Conservation (phyloP, 2,888 invertebrate genomes). For the Lasioglossum calceatum region DNA sequence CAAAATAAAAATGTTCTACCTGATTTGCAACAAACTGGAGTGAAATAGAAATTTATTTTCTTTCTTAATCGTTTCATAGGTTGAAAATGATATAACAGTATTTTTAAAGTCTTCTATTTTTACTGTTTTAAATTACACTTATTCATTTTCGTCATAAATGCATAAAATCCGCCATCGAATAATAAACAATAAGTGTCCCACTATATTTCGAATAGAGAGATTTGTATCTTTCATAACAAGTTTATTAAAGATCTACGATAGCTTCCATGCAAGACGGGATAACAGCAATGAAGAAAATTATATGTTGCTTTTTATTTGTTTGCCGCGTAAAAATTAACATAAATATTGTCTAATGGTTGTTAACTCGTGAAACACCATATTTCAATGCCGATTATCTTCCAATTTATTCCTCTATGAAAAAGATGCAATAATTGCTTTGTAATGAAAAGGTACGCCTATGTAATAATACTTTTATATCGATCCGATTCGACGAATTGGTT, state of each 20-base stretch:
- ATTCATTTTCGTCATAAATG: no score
- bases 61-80: no score
- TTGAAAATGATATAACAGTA: no score
- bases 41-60: no score
- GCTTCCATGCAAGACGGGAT: not conserved
- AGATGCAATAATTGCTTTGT: not conserved
- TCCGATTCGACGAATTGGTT: slow-evolving; percentile 10
- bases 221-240: not conserved
- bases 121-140: no score
- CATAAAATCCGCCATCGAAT: no score
- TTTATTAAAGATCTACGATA: not conserved
- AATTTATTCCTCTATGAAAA: not conserved
- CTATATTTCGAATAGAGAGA: not conserved
- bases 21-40: no score
- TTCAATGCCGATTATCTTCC: not conserved
- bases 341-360: not conserved
- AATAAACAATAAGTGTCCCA: no score
- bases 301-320: not conserved
- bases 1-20: no score
- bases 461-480: slow-evolving; percentile 7
- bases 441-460: not conserved
- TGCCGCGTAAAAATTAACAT: not conserved
- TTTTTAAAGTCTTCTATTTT: no score
- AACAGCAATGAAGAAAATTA: not conserved
- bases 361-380: not conserved